A percentile compares a stretch with the other conserved stretches of the same genome.
Conservation (phyloP, 2,797 vertebrate genomes). For the Lepilemur ruficaudatus region DNA sequence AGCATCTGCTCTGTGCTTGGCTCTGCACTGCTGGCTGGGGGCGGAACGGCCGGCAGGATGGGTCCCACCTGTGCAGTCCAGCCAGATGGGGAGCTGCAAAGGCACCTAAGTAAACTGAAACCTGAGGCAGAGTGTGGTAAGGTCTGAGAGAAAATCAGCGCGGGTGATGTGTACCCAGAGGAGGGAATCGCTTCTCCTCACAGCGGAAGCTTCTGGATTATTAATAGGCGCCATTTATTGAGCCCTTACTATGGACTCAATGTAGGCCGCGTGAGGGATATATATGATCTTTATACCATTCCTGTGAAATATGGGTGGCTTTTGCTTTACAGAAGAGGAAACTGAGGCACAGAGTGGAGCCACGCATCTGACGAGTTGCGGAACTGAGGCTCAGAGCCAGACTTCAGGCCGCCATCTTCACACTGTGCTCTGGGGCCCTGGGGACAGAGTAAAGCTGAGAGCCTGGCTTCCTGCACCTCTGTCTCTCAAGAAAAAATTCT, state of each 20-base stretch:
- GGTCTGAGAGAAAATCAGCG: background rate
- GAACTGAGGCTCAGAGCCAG: background rate
- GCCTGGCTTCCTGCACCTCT: background rate
- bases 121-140: no score
- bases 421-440: fast-evolving
- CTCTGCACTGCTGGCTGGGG: background rate
- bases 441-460: background rate
- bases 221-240: no score
- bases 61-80: background rate
- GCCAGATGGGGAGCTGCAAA: background rate
- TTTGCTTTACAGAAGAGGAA: conserved; percentile 41
- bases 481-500: background rate
- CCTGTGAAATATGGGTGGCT: background rate
- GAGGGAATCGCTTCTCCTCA: fast-evolving
- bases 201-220: background rate
- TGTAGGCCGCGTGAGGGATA: no score
- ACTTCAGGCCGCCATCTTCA: fast-evolving
- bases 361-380: background rate
- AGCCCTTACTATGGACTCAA: background rate
- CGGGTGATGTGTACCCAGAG: background rate
- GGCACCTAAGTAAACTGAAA: no score
- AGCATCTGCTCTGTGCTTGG: background rate
- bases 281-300: no score
- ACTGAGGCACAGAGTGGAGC: background rate
- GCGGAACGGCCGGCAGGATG: fast-evolving